Percentiles rank a stretch among this genome's conserved stretches.
Evolutionary conservation across 2,113 vertebrate species (phyloP).

Genomic region (Canis aureus): DNA sequence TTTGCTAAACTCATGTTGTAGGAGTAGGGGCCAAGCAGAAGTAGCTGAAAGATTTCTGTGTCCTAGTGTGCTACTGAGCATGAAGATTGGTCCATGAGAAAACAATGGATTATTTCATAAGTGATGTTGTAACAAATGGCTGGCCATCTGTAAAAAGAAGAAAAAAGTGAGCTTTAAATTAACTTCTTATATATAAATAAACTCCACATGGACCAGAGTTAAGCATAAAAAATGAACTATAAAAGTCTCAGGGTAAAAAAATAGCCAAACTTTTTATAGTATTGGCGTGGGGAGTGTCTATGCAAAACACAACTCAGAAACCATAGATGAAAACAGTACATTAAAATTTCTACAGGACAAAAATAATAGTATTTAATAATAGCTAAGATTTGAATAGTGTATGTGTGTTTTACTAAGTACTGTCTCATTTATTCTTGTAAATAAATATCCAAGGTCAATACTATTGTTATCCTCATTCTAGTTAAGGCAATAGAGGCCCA

Average conservation of each 20-base stretch:
- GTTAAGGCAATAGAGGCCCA: background rate
- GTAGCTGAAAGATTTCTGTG: conserved; percentile 20
- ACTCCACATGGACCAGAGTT: conserved; percentile 71
- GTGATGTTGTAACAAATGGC: conserved; percentile 66
- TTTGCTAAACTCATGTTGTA: conserved; percentile 31
- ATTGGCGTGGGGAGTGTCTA: conserved; percentile 44
- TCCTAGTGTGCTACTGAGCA: background rate
- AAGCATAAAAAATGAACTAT: conserved; percentile 71
- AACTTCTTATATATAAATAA: conserved; percentile 75
- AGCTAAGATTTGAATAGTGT: conserved; percentile 20
- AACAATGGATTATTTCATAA: conserved; percentile 68
- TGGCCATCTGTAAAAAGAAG: conserved; percentile 54
- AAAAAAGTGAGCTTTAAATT: conserved; percentile 64
- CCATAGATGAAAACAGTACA: conserved; percentile 4
- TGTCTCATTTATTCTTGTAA: background rate
- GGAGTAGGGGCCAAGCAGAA: background rate
- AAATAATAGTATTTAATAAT: conserved; percentile 53
- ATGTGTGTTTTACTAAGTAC: background rate
- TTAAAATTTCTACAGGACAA: conserved; percentile 50
- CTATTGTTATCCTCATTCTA: background rate
- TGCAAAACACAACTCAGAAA: conserved; percentile 66
- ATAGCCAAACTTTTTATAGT: conserved; percentile 70
- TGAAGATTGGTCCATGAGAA: conserved; percentile 48
- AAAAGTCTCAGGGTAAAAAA: conserved; percentile 65
- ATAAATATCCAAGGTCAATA: background rate